Conservation (phyloP, 92 coral and sea anemone species). For the Blastomussa wellsi region DNA sequence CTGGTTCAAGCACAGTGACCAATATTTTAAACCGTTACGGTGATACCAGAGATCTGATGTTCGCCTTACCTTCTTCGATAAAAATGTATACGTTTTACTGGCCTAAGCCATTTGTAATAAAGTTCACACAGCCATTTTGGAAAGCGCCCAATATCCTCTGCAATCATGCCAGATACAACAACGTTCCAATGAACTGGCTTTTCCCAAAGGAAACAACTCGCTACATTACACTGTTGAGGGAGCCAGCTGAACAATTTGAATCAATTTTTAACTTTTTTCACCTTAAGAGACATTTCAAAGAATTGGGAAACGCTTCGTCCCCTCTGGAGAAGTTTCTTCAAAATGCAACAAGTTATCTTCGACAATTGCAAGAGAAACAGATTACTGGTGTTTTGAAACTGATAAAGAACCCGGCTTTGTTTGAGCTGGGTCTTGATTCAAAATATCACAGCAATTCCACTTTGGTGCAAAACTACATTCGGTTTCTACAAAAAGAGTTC, state of each 20-base stretch:
- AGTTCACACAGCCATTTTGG: conserved; percentile 1
- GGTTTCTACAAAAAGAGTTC: conserved; percentile 53
- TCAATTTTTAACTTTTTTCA: conserved; percentile 67
- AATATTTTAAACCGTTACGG: conserved; percentile 46
- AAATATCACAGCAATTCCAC: background rate
- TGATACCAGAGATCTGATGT: conserved; percentile 8
- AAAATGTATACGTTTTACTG: conserved; percentile 13
- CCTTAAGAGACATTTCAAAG: conserved; percentile 32
- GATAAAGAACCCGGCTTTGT: conserved; percentile 65
- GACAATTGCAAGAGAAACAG: background rate
- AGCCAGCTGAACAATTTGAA: conserved; percentile 69
- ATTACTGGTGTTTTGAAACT: conserved; percentile 13
- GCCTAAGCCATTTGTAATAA: conserved; percentile 3
- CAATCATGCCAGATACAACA: conserved; percentile 82
- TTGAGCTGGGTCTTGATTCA: conserved; percentile 70
- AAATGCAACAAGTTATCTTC: conserved; percentile 8
- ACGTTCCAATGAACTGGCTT: conserved; percentile 48
- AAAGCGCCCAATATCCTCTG: conserved; percentile 69
- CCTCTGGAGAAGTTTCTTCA: conserved; percentile 34
- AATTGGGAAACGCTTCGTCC: background rate
- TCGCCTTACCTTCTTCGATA: background rate
- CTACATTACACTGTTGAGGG: conserved; percentile 69
- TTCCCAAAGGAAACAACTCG: conserved; percentile 59
- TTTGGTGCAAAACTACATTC: conserved; percentile 44
- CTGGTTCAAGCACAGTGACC: conserved; percentile 43